Percentiles rank a stretch among this genome's conserved stretches.
These are phyloP conservation scores for Lathamus discolor DNA, from an alignment of 2,113 vertebrate species.

Conservation along the genomic window DNA sequence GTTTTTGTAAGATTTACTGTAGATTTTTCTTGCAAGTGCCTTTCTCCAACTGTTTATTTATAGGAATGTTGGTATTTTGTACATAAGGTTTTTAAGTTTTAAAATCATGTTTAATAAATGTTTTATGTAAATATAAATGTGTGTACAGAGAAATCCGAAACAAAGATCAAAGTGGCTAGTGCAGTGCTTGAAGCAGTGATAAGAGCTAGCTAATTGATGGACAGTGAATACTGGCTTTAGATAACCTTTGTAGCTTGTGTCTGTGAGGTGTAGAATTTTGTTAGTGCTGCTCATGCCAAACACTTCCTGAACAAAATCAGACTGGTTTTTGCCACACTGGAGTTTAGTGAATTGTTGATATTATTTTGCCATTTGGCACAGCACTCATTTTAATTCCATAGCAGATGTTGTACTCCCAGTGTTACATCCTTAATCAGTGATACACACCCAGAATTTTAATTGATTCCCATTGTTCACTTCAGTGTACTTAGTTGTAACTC, in stretches of 20 bases:
- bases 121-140: constrained; percentile 79
- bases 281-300: constrained; percentile 66
- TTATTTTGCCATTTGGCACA: neutral
- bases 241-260: constrained; percentile 65
- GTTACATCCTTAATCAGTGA: neutral
- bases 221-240: constrained; percentile 68
- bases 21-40: constrained; percentile 88
- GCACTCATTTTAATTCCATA: neutral
- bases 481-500: neutral
- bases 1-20: constrained; percentile 81
- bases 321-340: neutral
- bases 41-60: constrained; percentile 86
- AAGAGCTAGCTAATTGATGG: constrained; percentile 59
- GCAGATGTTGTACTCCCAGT: neutral
- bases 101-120: constrained; percentile 80
- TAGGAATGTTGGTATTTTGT: constrained; percentile 84
- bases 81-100: constrained; percentile 77
- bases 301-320: constrained; percentile 1
- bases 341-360: neutral
- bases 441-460: neutral
- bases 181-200: constrained; percentile 64
- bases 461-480: neutral
- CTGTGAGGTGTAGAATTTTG: constrained; percentile 54
- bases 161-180: constrained; percentile 70
- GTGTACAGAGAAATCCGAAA: constrained; percentile 75